Conservation (phyloP, 1,140 invertebrate genomes). For the Drosophila pseudoobscura region DNA sequence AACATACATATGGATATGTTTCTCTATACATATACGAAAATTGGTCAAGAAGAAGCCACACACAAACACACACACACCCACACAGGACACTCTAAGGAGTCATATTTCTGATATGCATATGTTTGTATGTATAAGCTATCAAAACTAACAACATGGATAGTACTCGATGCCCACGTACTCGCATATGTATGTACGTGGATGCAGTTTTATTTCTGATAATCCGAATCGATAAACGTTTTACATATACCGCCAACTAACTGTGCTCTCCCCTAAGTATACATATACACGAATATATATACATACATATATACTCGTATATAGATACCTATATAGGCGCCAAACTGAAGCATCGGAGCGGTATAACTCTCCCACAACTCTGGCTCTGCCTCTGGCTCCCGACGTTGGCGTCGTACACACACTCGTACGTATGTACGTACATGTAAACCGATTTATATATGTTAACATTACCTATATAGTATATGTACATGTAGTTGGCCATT, state of each 20-base stretch:
- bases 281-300: too few species aligned
- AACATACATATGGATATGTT: slow-evolving; percentile 26
- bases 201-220: slow-evolving; percentile 62
- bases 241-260: slow-evolving; percentile 77
- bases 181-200: slow-evolving; percentile 26
- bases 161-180: background rate
- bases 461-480: slow-evolving; percentile 51
- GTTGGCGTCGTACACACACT: slow-evolving; percentile 35
- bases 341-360: slow-evolving; percentile 14
- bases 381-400: slow-evolving; percentile 24
- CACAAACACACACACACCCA: slow-evolving; percentile 2
- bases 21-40: slow-evolving; percentile 64
- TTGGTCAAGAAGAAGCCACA: slow-evolving; percentile 24
- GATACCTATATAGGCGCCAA: background rate
- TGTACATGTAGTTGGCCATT: slow-evolving; percentile 57
- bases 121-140: slow-evolving; percentile 50
- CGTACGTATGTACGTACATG: slow-evolving; percentile 37
- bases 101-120: slow-evolving; percentile 24
- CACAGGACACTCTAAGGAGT: background rate
- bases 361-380: slow-evolving; percentile 6
- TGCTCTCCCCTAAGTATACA: slow-evolving; percentile 63
- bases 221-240: slow-evolving; percentile 66
- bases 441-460: slow-evolving; percentile 57
- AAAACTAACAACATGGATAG: slow-evolving; percentile 30
- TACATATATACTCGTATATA: too few species aligned